These are phyloP conservation scores for Chloroceryle aenea DNA, from an alignment of 2,113 vertebrate genomes.

Conservation along the genomic window DNA sequence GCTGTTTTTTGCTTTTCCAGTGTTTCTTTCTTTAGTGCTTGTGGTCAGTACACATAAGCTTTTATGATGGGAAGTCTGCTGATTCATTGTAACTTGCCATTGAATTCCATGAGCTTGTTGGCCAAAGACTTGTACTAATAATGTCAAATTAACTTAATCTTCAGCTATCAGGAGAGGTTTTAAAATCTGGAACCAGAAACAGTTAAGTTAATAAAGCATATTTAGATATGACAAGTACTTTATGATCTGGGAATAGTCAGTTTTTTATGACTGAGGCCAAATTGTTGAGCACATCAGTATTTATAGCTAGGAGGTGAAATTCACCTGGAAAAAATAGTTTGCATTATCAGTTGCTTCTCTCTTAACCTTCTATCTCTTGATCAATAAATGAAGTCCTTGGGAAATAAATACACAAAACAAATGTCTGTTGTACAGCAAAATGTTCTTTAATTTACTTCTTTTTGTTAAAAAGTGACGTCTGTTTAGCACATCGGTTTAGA, in stretches of 20 bases:
- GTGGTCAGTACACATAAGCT: background rate
- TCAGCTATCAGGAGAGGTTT: background rate
- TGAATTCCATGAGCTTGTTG: background rate
- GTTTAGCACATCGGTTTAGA: constrained; percentile 38
- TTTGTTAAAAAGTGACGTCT: constrained; percentile 60
- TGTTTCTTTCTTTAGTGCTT: background rate
- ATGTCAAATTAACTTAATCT: background rate
- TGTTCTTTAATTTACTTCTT: constrained; percentile 62
- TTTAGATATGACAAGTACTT: background rate
- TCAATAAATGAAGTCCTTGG: constrained; percentile 8
- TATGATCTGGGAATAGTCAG: background rate
- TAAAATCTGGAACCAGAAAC: constrained; percentile 16
- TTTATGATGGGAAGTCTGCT: background rate
- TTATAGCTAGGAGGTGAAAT: constrained; percentile 19
- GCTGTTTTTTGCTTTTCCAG: background rate
- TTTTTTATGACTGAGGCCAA: background rate
- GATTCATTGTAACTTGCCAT: background rate
- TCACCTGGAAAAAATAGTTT: background rate
- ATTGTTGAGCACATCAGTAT: background rate
- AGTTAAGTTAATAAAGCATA: background rate
- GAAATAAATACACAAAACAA: constrained; percentile 57
- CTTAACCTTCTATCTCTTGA: constrained; percentile 22
- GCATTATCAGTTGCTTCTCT: constrained; percentile 27
- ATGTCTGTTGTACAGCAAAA: constrained; percentile 48
- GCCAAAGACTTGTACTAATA: background rate